A percentile compares a stretch with the other conserved stretches of the same genome.
These are phyloP conservation scores for Pecten maximus DNA, from an alignment of 2,888 invertebrate genomes.

Conservation along the genomic window DNA sequence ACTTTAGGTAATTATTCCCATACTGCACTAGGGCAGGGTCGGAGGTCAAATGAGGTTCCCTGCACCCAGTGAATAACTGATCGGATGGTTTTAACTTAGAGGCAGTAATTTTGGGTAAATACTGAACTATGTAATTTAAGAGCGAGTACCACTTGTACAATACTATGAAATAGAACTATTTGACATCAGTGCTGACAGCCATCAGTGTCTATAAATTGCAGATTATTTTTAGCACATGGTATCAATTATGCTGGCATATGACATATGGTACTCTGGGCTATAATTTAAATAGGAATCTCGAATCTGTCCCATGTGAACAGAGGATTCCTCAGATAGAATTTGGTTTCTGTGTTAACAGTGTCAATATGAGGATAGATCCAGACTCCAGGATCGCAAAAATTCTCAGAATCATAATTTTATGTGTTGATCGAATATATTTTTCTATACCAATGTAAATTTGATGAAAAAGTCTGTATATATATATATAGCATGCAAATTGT, in stretches of 20 bases:
- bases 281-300: background rate
- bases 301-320: background rate
- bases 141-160: background rate
- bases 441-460: no score
- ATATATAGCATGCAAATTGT: no score
- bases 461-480: no score
- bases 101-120: background rate
- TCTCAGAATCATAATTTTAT: background rate
- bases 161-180: background rate
- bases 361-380: background rate
- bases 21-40: constrained; percentile 1
- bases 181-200: background rate
- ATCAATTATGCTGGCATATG: background rate
- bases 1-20: constrained; percentile 26
- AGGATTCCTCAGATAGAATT: background rate
- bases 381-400: background rate
- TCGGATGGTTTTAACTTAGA: background rate
- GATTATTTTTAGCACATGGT: background rate
- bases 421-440: no score
- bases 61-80: background rate
- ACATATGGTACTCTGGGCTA: background rate
- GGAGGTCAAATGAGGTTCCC: background rate
- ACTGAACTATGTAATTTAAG: background rate
- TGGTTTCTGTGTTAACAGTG: background rate
- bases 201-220: background rate